Evolutionary conservation across 2,113 vertebrate genomes (phyloP).

Genomic region (Nesogale talazaci): DNA sequence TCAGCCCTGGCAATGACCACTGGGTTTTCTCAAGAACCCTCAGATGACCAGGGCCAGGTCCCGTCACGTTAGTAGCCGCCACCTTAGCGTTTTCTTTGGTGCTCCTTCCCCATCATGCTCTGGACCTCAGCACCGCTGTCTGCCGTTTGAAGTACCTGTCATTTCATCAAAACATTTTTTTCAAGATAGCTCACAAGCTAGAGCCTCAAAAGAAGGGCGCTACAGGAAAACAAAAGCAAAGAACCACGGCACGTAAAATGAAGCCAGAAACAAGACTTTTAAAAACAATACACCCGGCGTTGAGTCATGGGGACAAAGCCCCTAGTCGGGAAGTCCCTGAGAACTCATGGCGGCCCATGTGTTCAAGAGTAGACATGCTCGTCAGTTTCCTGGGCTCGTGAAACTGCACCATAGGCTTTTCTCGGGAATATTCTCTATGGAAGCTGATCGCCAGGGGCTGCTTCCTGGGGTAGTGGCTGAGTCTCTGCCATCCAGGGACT

Average conservation of each 20-base stretch:
- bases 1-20: neutral
- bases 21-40: neutral
- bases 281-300: neutral
- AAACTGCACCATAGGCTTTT: neutral
- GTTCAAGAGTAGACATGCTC: neutral
- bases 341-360: neutral
- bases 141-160: neutral
- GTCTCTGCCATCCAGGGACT: neutral
- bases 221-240: constrained; percentile 46
- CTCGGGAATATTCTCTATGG: neutral
- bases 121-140: neutral
- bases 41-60: neutral
- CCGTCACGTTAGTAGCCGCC: neutral
- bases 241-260: neutral
- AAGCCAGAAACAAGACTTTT: neutral
- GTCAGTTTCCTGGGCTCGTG: neutral
- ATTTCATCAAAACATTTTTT: neutral
- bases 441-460: neutral
- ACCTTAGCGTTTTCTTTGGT: no score
- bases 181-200: neutral
- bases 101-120: neutral
- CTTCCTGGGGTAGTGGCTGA: neutral
- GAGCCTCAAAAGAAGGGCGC: constrained; percentile 4
- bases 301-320: neutral
- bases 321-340: neutral